Evolutionary conservation across 2,888 invertebrate genomes (phyloP), one percentile per base, ranked within the genome.

Genomic region (Lamproptera curius): DNA sequence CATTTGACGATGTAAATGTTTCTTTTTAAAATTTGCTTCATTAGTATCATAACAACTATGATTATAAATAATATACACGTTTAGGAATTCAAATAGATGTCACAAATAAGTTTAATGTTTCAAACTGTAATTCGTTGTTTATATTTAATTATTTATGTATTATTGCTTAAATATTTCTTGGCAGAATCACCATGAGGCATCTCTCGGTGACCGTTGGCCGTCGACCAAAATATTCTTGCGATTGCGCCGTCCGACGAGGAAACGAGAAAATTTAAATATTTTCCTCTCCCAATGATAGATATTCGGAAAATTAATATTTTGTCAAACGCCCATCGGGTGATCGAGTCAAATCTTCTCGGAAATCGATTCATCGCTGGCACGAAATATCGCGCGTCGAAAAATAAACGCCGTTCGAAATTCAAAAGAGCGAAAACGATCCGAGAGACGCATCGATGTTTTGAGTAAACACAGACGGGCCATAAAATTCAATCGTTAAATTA

Each of bases 171-270:
- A 38, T 38, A 42, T 33, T 38, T 42, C 38, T 42, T 48, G 47
- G 47, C 47, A 48, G 16, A 5, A 16, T 33, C 33, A 53, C 57
- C 63, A 61, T 57, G 54, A 50, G 26, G 47, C 55, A 55, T 58
- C 40, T 26, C 42, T 60, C 61, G 61, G 63, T 63, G 61, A 43
- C 57, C 55, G 63, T 70, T 76, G 76, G 76, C 67, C 51, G 53
- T 36, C 53, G 56, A 72, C 72, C 76, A 76, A 73, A 11, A 52
- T 62, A 46, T 50, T 53, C 23, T n/a, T 3, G 6, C 28, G 53
- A 61, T 62, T 59, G 55, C 49, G 45, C 50, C 57, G 53, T 61
- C 53, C 46, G 34, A 52, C 61, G 50, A 62, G 70, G 64, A 70
- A 63, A 58, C 62, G 52, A 63, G 56, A 47, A 61, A 62, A 62